Base-by-base conservation (phyloP, 2,888 invertebrate species). In the Linnaemya vulpina region DNA sequence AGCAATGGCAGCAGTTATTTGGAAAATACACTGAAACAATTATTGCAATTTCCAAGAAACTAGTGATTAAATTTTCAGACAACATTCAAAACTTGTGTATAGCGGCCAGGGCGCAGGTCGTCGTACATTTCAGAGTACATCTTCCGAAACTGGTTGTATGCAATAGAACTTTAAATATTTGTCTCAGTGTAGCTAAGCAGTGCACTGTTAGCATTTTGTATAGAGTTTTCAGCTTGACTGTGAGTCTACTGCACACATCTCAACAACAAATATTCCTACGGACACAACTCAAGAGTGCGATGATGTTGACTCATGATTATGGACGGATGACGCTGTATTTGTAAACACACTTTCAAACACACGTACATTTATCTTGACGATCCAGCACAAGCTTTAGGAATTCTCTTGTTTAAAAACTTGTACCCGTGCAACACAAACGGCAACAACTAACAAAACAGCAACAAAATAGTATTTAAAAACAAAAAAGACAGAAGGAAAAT, bases 221-320 rank as follows among this genome's bases (percentile, higher is more conserved):
- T 81, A 74, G 84, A 77, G 77, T 77, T 73, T 84, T 81, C 77
- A 77, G 73, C 68, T 67, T 75, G 51, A 49, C 82, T 71, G 76
- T 74, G 78, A 73, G 81, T 77, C 73, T 49, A 63, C 53, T 53
- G 30, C 58, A 75, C 60, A 70, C 60, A 55, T 43, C 30, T 35
- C 15, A 40, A 68, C 73, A 46, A 73, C 84, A 74, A 73, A 67
- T 68, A 77, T 73, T 77, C 40, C 74, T 78, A 79, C 78, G 81
- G 81, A 80, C 75, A 76, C 68, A 81, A 62, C 68, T 78, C 77
- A 70, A 78, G 77, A 74, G 74, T 78, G 82, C 55, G 62, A 73
- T 84, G 85, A 81, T 85, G 82, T 78, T 78, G 82, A 79, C 65
- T 79, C 78, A 78, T 79, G 85, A 79, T 82, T 85, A 82, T 82